A percentile compares a stretch with the other conserved stretches of the same genome.
These are phyloP conservation scores for Acomys russatus DNA, from an alignment of 2,797 vertebrate species.

Conservation along the genomic window DNA sequence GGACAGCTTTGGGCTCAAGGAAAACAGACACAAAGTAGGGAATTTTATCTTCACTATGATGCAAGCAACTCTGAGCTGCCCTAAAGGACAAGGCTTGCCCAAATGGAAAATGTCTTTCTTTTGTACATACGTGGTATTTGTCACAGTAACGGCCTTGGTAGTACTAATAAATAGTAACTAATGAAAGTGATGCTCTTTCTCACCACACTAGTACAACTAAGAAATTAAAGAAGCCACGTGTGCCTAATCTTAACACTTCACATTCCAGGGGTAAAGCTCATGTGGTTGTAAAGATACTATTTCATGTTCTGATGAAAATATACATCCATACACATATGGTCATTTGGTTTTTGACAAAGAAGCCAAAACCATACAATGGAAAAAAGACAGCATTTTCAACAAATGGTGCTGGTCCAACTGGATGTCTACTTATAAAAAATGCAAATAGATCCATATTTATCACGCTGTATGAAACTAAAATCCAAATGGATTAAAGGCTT, in stretches of 20 bases:
- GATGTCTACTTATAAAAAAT: no score
- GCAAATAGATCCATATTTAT: no score
- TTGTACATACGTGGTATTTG: neutral
- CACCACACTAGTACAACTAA: neutral
- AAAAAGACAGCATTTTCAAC: no score
- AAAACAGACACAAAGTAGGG: neutral
- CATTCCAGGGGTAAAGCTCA: neutral
- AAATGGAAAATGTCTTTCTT: neutral
- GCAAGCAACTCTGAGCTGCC: neutral
- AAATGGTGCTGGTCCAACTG: no score
- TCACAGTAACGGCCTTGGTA: neutral
- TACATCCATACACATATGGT: neutral
- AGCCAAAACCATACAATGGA: no score
- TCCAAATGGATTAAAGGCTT: no score
- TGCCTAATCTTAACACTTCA: conserved; percentile 28
- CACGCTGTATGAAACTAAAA: no score
- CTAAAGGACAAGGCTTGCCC: neutral
- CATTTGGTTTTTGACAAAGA: no score
- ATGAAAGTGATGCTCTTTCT: neutral
- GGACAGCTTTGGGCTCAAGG: neutral
- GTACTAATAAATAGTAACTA: neutral
- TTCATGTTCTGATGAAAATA: neutral
- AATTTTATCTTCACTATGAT: neutral
- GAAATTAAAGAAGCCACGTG: neutral
- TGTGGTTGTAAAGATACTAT: neutral